phyloP scores from a whole-genome alignment of 2,113 vertebrate species.

The Condylura cristata region DNA sequence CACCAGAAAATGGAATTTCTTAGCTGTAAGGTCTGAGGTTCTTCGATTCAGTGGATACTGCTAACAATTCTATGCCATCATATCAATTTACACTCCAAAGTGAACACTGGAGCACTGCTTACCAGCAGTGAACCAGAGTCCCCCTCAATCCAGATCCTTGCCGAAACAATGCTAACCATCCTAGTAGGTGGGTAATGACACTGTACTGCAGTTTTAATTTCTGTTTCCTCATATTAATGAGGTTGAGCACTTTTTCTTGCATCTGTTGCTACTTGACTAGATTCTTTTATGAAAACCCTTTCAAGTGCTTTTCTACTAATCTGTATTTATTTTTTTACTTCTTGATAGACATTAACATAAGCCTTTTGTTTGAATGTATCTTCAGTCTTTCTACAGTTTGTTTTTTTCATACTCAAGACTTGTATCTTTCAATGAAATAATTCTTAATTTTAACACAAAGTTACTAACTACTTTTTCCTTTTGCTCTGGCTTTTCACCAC shows the following conservation, averaged over 20 bases:
- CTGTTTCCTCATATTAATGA: neutral
- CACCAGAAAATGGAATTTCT: neutral
- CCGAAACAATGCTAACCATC: neutral
- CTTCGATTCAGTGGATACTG: neutral
- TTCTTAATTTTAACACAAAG: constrained; percentile 9
- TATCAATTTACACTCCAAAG: neutral
- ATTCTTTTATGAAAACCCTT: neutral
- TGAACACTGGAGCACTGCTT: too few species aligned
- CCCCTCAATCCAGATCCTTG: neutral
- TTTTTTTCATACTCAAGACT: neutral
- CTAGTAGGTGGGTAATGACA: neutral
- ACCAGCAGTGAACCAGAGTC: neutral
- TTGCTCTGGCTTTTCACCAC: constrained; percentile 18
- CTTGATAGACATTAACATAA: neutral
- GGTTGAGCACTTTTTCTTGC: neutral
- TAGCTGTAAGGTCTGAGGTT: neutral
- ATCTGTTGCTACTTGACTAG: neutral
- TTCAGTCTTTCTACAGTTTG: neutral
- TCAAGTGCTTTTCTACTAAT: neutral
- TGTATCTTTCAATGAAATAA: neutral
- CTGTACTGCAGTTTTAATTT: neutral
- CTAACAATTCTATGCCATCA: neutral
- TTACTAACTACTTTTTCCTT: constrained; percentile 1
- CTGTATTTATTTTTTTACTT: neutral
- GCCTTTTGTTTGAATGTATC: neutral